Base-by-base conservation (phyloP, 1,140 invertebrate species). In the Catajapyx aquilonaris region DNA sequence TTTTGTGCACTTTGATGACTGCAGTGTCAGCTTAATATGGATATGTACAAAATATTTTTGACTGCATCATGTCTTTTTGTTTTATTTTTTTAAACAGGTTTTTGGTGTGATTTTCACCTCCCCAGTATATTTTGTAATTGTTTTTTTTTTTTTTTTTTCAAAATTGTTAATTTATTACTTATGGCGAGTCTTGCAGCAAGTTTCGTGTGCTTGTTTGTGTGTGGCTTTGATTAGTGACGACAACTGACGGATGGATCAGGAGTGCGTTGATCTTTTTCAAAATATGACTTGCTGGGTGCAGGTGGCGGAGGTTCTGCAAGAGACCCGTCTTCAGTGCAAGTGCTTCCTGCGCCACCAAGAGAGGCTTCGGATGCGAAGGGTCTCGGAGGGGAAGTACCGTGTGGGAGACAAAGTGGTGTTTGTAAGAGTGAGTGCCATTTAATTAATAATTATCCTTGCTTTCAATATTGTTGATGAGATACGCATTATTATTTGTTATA, bases 381-480 rank as follows among this genome's bases (percentile, higher is more conserved):
- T 84, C 31, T 76, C 76, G 16, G 78, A 83, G 56, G 78, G 79
- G 3, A 69, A 73, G 37, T 85, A 83, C 50, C 69, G 71, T 44
- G 79, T 84, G 48, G 76, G 74, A n/a, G 78, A 76, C 3, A 61
- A 74, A 44, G 81, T 76, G 46, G 76, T 81, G 20, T 81, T 81
- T 51, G 69, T 78, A 16, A 53, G 74, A 51, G 74, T 77, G 52
- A 61, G 64, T 45, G 44, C 46, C 10, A 20, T 23, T 40, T 40
- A n/a, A 28, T 39, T 5, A n/a, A 41, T 10, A 40, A 38, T 18
- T 9, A 4, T 18, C 16, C 4, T 15, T 17, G 19, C n/a, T 30
- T 32, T 4, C 17, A 35, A 10, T 34, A 22, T 37, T 35, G 4
- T 31, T 11, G 17, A 33, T 31, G 21, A 23, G 31, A 13, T 39